A percentile compares a stretch with the other conserved stretches of the same genome.
Conservation (phyloP, 2,797 vertebrate species). For the Myiothlypis chrysogaster region DNA sequence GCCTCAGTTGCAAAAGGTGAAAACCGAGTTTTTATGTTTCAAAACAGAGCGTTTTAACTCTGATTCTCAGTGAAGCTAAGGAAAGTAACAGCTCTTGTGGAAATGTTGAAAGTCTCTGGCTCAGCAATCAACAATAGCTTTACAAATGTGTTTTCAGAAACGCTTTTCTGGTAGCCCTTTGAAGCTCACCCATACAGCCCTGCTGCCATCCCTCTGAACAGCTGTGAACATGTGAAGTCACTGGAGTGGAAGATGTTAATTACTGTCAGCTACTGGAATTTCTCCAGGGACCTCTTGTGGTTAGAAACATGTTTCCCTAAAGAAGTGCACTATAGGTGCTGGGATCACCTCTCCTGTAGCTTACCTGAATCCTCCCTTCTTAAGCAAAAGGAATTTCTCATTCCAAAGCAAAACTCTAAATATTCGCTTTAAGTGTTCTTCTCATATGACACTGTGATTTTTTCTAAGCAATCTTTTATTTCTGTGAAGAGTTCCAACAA, state of each 20-base stretch:
- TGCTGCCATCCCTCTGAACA: neutral
- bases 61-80: conserved; percentile 21
- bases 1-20: conserved; percentile 53
- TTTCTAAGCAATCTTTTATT: neutral
- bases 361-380: neutral
- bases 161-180: neutral
- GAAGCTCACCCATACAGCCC: conserved; percentile 1
- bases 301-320: conserved; percentile 12
- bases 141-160: conserved; percentile 4
- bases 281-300: conserved; percentile 61
- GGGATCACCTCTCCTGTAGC: neutral
- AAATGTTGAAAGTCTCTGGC: neutral
- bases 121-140: conserved; percentile 24
- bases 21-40: conserved; percentile 43
- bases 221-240: conserved; percentile 14
- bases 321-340: neutral
- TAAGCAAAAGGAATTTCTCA: neutral
- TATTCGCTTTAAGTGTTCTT: neutral
- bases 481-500: neutral
- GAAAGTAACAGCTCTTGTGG: conserved; percentile 1
- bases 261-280: conserved; percentile 65
- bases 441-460: neutral
- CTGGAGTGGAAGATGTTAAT: conserved; percentile 64
- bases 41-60: conserved; percentile 4
- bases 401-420: neutral